These are phyloP conservation scores for Sympetrum striolatum DNA, from an alignment of 2,888 invertebrate species.

Conservation along the genomic window DNA sequence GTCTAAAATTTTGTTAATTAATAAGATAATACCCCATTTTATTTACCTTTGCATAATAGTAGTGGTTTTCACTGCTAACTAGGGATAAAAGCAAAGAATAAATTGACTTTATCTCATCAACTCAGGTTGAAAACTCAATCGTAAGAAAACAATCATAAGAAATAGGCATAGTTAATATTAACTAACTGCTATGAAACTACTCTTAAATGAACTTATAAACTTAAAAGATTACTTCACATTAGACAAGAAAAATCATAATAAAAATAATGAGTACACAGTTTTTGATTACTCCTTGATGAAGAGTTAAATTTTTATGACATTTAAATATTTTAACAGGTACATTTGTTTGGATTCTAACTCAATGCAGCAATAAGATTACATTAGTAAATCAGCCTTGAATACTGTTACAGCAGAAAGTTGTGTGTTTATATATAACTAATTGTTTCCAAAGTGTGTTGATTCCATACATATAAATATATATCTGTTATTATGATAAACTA, in stretches of 20 bases:
- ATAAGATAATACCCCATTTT: neutral
- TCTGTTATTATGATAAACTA: constrained; percentile 19
- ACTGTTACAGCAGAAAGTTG: constrained; percentile 27
- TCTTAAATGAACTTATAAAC: constrained; percentile 19
- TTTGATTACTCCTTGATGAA: constrained; percentile 16
- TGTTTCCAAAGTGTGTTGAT: neutral
- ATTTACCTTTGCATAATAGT: neutral
- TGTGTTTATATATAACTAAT: neutral
- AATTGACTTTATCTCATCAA: constrained; percentile 30
- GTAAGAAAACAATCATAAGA: constrained; percentile 27
- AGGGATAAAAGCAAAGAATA: constrained; percentile 9
- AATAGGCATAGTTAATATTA: constrained; percentile 33
- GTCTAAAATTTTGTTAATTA: neutral
- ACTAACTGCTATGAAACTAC: constrained; percentile 23
- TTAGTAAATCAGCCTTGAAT: constrained; percentile 19
- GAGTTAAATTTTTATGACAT: constrained; percentile 18
- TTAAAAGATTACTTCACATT: constrained; percentile 11
- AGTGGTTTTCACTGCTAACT: constrained; percentile 21
- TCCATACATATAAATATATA: neutral
- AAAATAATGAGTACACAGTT: constrained; percentile 14
- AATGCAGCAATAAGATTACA: constrained; percentile 38
- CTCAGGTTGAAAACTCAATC: constrained; percentile 44
- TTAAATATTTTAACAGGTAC: constrained; percentile 7
- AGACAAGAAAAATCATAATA: constrained; percentile 20
- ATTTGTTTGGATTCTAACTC: constrained; percentile 18